Evolutionary conservation across 1,140 invertebrate genomes (phyloP), one percentile per base, ranked within the genome.

Genomic region (Zaprionus camerounensis): DNA sequence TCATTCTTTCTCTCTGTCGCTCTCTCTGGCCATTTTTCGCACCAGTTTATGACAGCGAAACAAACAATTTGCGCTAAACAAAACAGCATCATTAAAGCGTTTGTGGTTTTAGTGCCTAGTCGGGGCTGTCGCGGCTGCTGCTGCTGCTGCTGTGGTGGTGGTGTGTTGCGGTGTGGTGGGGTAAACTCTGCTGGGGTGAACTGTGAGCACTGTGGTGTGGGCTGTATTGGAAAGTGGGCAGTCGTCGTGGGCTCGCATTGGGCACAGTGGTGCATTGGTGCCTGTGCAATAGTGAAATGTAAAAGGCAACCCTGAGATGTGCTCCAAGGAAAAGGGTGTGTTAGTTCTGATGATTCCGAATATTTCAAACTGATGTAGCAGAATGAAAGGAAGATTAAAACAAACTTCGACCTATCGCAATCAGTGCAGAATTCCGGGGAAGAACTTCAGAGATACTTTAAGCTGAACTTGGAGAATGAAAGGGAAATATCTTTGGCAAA

Each of bases 81-180:
- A 88, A 91, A 91, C 90, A 91, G 90, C 88, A 91, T 91, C 88
- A 91, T 91, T 91, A 91, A 91, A 91, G 81, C 77, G 84, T 88
- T 91, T 91, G 90, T 91, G 90, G 88, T 90, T 90, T 90, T 90
- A 91, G 85, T 88, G 84, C 84, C 78, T 73, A 73, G 80, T 68
- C 74, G 53, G 84, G 55, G 84, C 73, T 71, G 74, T 62, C 61
- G 36, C 49, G 20, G 49, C 44, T 20, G 56, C 5, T 74, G 78
- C 65, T 68, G 36, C 49, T 24, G 49, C 44, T 24, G 55, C 5
- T 44, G 62, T 17, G 9, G 28, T 6, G 5, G 46, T 41, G 38
- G 41, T 44, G 41, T 24, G 55, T 5, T 41, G 61, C 26, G 38
- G 15, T 41, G 38, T 31, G 34, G 31, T 28, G 49, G 13, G 38